These are phyloP conservation scores for Acronicta leporina DNA, from an alignment of 2,888 invertebrate genomes.

Conservation along the genomic window DNA sequence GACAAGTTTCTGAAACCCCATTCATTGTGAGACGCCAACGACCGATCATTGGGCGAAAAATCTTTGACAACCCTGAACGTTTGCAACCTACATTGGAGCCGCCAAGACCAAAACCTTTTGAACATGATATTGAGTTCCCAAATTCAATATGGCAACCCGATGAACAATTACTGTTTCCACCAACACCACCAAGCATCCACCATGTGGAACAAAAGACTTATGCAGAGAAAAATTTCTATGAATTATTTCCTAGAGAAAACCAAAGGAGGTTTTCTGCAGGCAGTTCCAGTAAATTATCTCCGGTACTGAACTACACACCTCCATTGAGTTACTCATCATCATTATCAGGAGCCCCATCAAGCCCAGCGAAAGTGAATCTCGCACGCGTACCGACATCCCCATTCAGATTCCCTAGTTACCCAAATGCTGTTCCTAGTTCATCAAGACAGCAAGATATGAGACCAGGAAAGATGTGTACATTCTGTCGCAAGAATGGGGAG, in stretches of 20 bases:
- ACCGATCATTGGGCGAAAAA: constrained; percentile 77
- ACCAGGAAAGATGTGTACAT: constrained; percentile 71
- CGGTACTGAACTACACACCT: constrained; percentile 32
- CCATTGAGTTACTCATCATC: constrained; percentile 38
- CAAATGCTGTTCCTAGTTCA: constrained; percentile 33
- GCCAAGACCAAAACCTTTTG: constrained; percentile 36
- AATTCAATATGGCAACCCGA: constrained; percentile 49
- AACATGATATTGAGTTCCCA: constrained; percentile 30
- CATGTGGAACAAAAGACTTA: constrained; percentile 34
- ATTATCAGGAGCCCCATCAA: constrained; percentile 23
- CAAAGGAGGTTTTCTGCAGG: constrained; percentile 61
- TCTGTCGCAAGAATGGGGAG: constrained; percentile 84
- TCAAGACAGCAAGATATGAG: constrained; percentile 43
- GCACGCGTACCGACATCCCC: constrained; percentile 32
- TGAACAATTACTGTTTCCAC: constrained; percentile 38
- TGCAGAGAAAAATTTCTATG: constrained; percentile 59
- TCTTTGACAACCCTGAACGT: constrained; percentile 61
- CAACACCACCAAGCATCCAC: constrained; percentile 58
- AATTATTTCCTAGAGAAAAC: constrained; percentile 74
- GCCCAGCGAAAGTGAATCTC: neutral
- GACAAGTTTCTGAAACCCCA: constrained; percentile 53
- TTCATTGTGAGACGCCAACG: constrained; percentile 59
- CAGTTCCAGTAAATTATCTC: constrained; percentile 54
- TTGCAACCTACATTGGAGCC: constrained; percentile 40
- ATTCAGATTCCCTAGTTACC: constrained; percentile 16